Evolutionary conservation across 2,888 invertebrate genomes (phyloP).

Genomic region (Metacarcinus magister): DNA sequence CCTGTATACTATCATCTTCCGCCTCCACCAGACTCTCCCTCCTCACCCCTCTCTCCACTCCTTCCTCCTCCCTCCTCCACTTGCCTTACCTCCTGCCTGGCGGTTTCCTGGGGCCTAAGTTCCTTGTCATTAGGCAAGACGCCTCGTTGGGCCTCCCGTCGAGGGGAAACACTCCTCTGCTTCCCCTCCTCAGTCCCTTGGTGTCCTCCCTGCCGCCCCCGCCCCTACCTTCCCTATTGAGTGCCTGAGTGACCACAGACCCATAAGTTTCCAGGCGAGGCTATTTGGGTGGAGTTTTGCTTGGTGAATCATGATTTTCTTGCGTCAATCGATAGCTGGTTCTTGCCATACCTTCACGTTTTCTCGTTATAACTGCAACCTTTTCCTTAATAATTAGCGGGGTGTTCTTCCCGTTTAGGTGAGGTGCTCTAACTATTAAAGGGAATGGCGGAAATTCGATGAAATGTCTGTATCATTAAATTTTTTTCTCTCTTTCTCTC

Average conservation of each 20-base stretch:
- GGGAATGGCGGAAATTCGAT: too few relatives aligned
- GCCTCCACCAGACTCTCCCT: background rate
- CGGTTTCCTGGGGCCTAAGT: background rate
- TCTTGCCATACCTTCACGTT: background rate
- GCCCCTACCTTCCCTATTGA: background rate
- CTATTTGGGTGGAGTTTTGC: background rate
- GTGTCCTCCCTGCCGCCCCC: background rate
- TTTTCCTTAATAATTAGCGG: too few relatives aligned
- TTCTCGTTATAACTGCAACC: too few relatives aligned
- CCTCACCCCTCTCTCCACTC: background rate
- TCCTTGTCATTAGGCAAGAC: conserved; percentile 1
- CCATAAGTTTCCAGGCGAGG: background rate
- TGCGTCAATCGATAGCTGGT: background rate
- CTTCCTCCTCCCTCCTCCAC: background rate
- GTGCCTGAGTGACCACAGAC: background rate
- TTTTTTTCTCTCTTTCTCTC: too few relatives aligned
- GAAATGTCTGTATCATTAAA: too few relatives aligned
- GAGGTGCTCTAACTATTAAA: too few relatives aligned
- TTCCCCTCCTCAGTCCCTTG: background rate
- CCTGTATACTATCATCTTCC: background rate
- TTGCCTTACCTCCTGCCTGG: background rate
- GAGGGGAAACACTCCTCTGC: background rate
- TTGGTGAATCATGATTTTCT: background rate
- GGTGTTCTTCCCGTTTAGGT: too few relatives aligned
- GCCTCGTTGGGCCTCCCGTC: background rate